These are phyloP conservation scores for Heliocidaris tuberculata DNA, from an alignment of 35 echinoderm and acorn worm genomes.

Conservation along the genomic window DNA sequence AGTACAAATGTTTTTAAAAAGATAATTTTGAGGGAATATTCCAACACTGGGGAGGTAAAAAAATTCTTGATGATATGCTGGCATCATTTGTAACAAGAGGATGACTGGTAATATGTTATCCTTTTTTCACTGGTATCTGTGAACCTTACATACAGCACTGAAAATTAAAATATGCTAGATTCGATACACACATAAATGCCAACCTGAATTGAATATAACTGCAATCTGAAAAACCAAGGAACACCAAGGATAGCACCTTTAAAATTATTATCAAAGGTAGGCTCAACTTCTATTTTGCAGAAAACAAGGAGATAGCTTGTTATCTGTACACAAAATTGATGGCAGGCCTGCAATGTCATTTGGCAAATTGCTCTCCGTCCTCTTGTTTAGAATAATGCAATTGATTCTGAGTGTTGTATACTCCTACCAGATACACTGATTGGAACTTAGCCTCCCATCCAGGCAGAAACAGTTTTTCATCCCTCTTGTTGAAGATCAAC, in stretches of 20 bases:
- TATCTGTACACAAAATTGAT: not conserved
- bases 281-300: not conserved
- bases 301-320: not conserved
- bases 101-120: too few relatives aligned
- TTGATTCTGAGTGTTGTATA: not conserved
- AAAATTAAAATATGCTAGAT: too few relatives aligned
- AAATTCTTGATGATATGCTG: too few relatives aligned
- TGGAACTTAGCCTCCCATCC: not conserved
- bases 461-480: not conserved
- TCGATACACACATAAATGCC: too few relatives aligned
- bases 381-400: not conserved
- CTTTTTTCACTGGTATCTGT: too few relatives aligned
- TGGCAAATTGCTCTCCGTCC: not conserved
- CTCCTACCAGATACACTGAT: not conserved
- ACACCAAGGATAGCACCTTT: not conserved
- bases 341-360: not conserved
- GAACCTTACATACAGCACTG: too few relatives aligned
- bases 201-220: too few relatives aligned
- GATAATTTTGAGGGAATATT: too few relatives aligned
- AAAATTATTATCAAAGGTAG: not conserved
- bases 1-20: too few relatives aligned
- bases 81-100: too few relatives aligned
- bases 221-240: too few relatives aligned
- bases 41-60: too few relatives aligned
- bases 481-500: not conserved